These are phyloP conservation scores for Trachops cirrhosus DNA, from an alignment of 2,797 vertebrate genomes.

Conservation along the genomic window DNA sequence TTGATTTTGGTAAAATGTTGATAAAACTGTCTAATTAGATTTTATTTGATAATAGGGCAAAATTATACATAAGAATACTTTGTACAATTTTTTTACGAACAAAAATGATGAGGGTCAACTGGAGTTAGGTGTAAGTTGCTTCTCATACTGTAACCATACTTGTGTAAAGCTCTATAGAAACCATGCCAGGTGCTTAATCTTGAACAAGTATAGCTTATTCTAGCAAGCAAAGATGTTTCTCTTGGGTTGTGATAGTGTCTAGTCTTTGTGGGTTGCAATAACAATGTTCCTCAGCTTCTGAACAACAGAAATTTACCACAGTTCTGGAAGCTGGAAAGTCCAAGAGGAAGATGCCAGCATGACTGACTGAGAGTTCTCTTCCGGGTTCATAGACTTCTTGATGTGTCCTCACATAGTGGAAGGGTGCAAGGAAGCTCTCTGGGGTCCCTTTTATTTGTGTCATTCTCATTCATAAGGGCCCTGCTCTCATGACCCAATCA, in stretches of 20 bases:
- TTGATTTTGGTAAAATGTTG: conserved; percentile 25
- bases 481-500: neutral
- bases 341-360: neutral
- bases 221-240: neutral
- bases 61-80: conserved; percentile 2
- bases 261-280: neutral
- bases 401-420: neutral
- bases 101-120: neutral
- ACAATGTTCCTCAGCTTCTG: neutral
- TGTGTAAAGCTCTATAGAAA: neutral
- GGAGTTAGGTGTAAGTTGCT: neutral
- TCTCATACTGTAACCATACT: neutral
- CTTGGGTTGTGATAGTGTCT: neutral
- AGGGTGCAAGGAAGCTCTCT: neutral
- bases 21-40: neutral
- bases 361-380: neutral
- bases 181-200: neutral
- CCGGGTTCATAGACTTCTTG: neutral
- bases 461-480: neutral
- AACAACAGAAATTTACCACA: neutral
- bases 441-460: neutral
- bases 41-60: conserved; percentile 23
- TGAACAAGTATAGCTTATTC: neutral
- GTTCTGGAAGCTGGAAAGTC: neutral
- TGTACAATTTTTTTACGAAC: neutral